phyloP scores from a whole-genome alignment of 1,140 invertebrate genomes.

The Heliconius nattereri region DNA sequence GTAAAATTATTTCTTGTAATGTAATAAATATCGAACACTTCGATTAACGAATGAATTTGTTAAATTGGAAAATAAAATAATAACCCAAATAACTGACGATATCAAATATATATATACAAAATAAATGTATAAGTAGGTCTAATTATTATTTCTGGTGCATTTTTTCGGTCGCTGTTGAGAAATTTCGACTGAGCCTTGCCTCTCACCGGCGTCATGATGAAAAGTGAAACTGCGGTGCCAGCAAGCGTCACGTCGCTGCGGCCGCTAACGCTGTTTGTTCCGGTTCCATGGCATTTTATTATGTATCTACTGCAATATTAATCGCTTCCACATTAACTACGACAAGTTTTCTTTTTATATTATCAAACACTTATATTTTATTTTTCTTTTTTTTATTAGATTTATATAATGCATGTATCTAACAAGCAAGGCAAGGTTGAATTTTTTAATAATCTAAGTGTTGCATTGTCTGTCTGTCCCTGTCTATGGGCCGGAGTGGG shows the following conservation, averaged over 20 bases:
- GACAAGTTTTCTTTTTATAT: neutral
- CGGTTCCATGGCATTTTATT: slow-evolving; percentile 64
- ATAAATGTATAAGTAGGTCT: slow-evolving; percentile 23
- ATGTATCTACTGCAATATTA: slow-evolving; percentile 29
- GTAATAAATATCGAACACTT: neutral
- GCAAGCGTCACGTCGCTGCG: slow-evolving; percentile 65
- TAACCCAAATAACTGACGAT: neutral
- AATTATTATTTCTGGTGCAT: slow-evolving; percentile 41
- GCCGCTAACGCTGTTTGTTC: slow-evolving; percentile 71
- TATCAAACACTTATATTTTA: neutral
- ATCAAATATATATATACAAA: neutral
- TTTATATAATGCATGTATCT: neutral
- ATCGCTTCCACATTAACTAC: neutral
- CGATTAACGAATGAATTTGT: neutral
- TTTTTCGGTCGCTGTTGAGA: slow-evolving; percentile 68
- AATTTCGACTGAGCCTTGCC: slow-evolving; percentile 73
- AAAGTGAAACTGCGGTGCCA: slow-evolving; percentile 76
- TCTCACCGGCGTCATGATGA: slow-evolving; percentile 76
- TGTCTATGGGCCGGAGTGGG: slow-evolving; percentile 53
- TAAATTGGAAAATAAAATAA: neutral
- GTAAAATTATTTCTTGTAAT: too few species aligned
- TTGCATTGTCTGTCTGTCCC: slow-evolving; percentile 76
- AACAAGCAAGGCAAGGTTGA: slow-evolving; percentile 40
- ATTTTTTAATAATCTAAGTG: slow-evolving; percentile 68
- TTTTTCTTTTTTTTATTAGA: neutral